These are phyloP conservation scores for Noturus placidus DNA, from an alignment of 2,113 vertebrate genomes.

Conservation along the genomic window DNA sequence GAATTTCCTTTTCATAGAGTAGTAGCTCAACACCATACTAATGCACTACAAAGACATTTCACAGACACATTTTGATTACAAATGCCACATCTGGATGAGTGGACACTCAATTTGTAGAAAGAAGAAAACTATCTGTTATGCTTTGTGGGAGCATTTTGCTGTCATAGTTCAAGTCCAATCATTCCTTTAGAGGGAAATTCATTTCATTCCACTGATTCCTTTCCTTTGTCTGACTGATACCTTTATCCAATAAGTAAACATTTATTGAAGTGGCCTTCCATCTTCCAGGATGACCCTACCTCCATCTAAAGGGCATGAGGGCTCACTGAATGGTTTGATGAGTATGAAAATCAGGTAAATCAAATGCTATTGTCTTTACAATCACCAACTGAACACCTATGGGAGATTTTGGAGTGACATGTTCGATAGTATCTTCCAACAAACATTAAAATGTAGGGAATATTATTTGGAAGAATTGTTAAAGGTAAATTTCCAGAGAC, in stretches of 20 bases:
- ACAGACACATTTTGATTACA: no score
- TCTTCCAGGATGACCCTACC: background rate
- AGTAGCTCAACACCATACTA: no score
- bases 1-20: no score
- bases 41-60: background rate
- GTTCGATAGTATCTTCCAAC: background rate
- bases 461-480: background rate
- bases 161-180: no score
- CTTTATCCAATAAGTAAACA: background rate
- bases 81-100: no score
- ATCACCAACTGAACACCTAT: background rate
- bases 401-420: background rate
- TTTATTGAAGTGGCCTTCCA: background rate
- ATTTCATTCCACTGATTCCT: no score
- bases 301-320: background rate
- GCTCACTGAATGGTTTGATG: background rate
- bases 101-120: no score
- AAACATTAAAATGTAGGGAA: background rate
- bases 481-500: background rate
- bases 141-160: no score
- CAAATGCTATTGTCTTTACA: background rate
- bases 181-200: no score
- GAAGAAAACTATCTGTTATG: no score
- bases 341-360: background rate
- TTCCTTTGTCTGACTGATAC: background rate